A percentile compares a stretch with the other conserved stretches of the same genome.
These are phyloP conservation scores for Lagodon rhomboides DNA, from an alignment of 2,797 vertebrate species.

Conservation along the genomic window DNA sequence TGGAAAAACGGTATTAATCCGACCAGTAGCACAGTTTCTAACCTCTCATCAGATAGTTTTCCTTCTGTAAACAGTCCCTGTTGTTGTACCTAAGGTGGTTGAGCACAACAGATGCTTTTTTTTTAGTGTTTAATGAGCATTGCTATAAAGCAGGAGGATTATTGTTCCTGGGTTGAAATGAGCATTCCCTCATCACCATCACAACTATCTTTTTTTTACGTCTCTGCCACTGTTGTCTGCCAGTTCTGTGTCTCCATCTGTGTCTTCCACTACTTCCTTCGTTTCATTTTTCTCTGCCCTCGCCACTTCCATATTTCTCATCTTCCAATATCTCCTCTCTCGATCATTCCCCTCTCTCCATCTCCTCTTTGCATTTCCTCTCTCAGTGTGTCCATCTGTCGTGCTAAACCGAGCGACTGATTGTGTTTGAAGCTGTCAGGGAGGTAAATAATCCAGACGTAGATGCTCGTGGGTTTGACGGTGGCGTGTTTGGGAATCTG, in stretches of 20 bases:
- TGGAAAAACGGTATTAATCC: too few relatives aligned
- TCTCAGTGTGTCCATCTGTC: slow-evolving; percentile 73
- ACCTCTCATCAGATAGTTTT: neutral
- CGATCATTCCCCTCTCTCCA: slow-evolving; percentile 24
- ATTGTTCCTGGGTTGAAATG: slow-evolving; percentile 41
- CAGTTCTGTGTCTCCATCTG: slow-evolving; percentile 70
- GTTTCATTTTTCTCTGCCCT: slow-evolving; percentile 52
- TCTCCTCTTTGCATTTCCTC: slow-evolving; percentile 39
- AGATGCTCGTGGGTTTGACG: slow-evolving; percentile 21
- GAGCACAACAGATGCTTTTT: slow-evolving; percentile 4
- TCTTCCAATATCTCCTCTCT: slow-evolving; percentile 30
- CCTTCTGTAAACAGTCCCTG: neutral
- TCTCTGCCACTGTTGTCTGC: slow-evolving; percentile 55
- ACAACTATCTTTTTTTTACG: slow-evolving; percentile 42
- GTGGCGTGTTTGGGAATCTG: slow-evolving; percentile 2
- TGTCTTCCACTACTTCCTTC: slow-evolving; percentile 51
- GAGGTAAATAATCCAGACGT: slow-evolving; percentile 58
- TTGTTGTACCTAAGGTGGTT: neutral
- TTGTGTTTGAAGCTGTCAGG: slow-evolving; percentile 56
- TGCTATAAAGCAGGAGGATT: slow-evolving; percentile 16
- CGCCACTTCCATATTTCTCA: slow-evolving; percentile 37
- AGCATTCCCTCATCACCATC: slow-evolving; percentile 51
- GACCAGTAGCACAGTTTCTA: neutral
- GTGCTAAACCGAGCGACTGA: slow-evolving; percentile 67
- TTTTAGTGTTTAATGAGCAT: neutral